These are phyloP conservation scores for Orthonyx spaldingii DNA, from an alignment of 2,113 vertebrate genomes.

Conservation along the genomic window DNA sequence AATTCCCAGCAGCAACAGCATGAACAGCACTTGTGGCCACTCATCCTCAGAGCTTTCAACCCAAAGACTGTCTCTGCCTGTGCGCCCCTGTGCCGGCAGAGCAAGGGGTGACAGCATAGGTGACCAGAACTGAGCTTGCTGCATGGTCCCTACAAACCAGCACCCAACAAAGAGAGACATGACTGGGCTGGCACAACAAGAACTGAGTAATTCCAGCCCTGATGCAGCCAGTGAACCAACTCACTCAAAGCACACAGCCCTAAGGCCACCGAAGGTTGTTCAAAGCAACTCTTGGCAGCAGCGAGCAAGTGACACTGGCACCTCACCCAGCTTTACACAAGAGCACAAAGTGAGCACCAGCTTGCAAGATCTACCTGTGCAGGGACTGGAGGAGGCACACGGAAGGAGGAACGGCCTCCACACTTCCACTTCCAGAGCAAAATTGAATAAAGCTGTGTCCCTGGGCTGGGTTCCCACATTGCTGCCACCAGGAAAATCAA, in stretches of 20 bases:
- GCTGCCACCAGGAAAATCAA: not conserved
- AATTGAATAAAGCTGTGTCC: not conserved
- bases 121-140: not conserved
- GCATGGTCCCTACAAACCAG: not conserved
- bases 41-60: not conserved
- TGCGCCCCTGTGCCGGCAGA: not conserved
- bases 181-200: not conserved
- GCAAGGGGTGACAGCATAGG: not conserved
- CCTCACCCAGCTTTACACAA: not conserved
- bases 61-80: not conserved
- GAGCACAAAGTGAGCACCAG: not conserved
- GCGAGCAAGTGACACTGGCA: not conserved
- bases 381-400: not conserved
- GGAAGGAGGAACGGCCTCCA: not conserved
- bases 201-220: not conserved
- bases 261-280: not conserved
- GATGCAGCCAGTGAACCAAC: not conserved
- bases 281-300: not conserved
- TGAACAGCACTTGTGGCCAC: not conserved
- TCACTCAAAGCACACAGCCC: not conserved
- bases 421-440: not conserved
- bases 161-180: not conserved
- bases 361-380: not conserved
- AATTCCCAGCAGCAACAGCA: not conserved
- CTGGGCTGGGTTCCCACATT: not conserved